Base-by-base conservation (phyloP, 1,140 invertebrate species). In the Dendrolimus kikuchii region DNA sequence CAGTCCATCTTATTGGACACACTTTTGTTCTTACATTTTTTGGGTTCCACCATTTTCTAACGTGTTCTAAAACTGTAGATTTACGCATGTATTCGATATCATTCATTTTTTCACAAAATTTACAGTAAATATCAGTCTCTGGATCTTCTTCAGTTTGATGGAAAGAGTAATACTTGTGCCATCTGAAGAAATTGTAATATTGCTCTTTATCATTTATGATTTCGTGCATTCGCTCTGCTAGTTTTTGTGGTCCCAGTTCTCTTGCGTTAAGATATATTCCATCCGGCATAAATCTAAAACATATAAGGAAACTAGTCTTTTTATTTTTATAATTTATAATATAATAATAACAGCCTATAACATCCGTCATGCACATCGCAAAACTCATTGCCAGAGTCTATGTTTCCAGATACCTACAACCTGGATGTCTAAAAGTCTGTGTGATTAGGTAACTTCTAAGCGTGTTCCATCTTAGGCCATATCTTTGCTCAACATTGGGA, bases 281-380 rank as follows among this genome's bases (percentile, higher is more conserved):
- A 6, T 67, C 57, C 0, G 72, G 72, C 52, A 75, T 56, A 47
- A 71, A 75, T 40, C 72, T 75, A 64, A 7, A 71, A 74, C 38
- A 42, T n/a, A 45, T 38, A 44, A 44, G n/a, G 6, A 9, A 10
- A 45, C 6, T 45, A 10, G n/a, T 45, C 1, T 9, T 9, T 9
- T 44, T 44, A 44, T 44, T n/a, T 23, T 23, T 23, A 23, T 23
- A 23, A 23, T 23, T 23, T 1, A 23, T 23, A 23, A 23, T 23
- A 23, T 23, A 23, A 23, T 23, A 23, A 23, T 23, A 23, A 23
- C 23, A 23, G 23, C 23, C 23, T 3, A 23, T 23, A 23, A 23
- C 23, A 3, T 23, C 23, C 23, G 23, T 23, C 23, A 23, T 23
- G 23, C 23, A 23, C 3, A 23, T 23, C 23, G 23, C 23, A 23